Conservation (phyloP, 1,140 invertebrate genomes). For the Lethocerus indicus region DNA sequence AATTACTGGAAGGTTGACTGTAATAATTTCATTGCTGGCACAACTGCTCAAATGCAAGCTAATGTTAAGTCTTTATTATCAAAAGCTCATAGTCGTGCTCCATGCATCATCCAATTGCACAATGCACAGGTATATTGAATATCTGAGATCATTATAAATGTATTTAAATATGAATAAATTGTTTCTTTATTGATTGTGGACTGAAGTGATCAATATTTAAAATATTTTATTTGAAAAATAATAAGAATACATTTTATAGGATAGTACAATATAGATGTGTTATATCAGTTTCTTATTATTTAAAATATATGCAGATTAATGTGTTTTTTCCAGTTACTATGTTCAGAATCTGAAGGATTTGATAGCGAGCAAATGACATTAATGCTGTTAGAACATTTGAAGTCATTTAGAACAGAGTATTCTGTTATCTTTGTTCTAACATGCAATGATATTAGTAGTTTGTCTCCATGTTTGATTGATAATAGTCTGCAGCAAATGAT, state of each 20-base stretch:
- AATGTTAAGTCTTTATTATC: slow-evolving; percentile 3
- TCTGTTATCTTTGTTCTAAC: slow-evolving; percentile 4
- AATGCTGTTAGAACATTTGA: not conserved
- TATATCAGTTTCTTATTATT: not conserved
- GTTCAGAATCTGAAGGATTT: not conserved
- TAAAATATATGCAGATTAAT: too few relatives aligned
- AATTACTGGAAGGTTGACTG: slow-evolving; percentile 6
- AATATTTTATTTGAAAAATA: not conserved
- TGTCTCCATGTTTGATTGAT: not conserved
- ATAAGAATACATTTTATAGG: slow-evolving; percentile 1
- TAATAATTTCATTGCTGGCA: slow-evolving; percentile 7
- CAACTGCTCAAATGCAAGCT: slow-evolving; percentile 3
- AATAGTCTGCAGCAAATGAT: slow-evolving; percentile 1
- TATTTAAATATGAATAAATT: not conserved
- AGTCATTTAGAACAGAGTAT: not conserved
- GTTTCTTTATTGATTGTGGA: not conserved
- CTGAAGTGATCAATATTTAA: not conserved
- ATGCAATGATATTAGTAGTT: not conserved
- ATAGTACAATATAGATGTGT: not conserved
- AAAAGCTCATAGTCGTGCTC: not conserved
- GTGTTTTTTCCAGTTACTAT: slow-evolving; percentile 5
- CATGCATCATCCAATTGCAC: not conserved
- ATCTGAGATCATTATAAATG: not conserved
- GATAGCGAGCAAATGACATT: slow-evolving; percentile 5
- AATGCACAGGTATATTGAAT: not conserved